These are phyloP conservation scores for Drosophila hawaiiensis DNA, from an alignment of 2,888 invertebrate species.

Conservation along the genomic window DNA sequence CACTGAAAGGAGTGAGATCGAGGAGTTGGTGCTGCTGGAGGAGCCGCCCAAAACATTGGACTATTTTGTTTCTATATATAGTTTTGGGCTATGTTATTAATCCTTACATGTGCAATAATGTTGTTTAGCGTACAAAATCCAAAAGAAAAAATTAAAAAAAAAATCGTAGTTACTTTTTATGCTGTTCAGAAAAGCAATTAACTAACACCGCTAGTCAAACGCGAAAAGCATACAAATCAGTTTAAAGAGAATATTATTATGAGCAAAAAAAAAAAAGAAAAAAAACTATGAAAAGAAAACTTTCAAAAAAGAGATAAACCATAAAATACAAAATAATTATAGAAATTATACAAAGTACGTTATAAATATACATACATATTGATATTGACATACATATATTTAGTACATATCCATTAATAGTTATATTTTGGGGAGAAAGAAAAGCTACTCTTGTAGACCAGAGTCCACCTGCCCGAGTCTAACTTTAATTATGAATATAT, in stretches of 20 bases:
- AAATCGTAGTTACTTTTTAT: slow-evolving; percentile 69
- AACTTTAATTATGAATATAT: background rate
- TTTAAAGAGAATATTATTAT: slow-evolving; percentile 39
- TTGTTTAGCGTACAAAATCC: slow-evolving; percentile 49
- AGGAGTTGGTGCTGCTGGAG: slow-evolving; percentile 6
- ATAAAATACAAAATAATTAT: slow-evolving; percentile 63
- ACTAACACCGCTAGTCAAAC: slow-evolving; percentile 59
- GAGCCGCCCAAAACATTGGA: slow-evolving; percentile 13
- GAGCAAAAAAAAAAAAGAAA: slow-evolving; percentile 14
- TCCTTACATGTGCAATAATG: slow-evolving; percentile 77
- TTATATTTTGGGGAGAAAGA: background rate
- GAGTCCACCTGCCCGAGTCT: background rate
- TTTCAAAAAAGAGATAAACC: slow-evolving; percentile 52
- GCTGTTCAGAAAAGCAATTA: slow-evolving; percentile 70
- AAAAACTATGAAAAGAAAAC: slow-evolving; percentile 1
- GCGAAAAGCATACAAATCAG: slow-evolving; percentile 45
- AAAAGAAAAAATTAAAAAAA: slow-evolving; percentile 24
- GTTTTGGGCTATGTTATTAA: slow-evolving; percentile 55
- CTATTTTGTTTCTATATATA: slow-evolving; percentile 42
- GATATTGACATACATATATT: slow-evolving; percentile 39
- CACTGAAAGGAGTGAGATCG: slow-evolving; percentile 4
- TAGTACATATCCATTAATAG: background rate
- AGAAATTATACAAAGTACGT: slow-evolving; percentile 63
- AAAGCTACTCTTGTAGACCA: background rate
- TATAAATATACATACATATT: slow-evolving; percentile 61